A percentile compares a stretch with the other conserved stretches of the same genome.
These are phyloP conservation scores for Halyomorpha halys DNA, from an alignment of 1,140 invertebrate genomes.

Conservation along the genomic window DNA sequence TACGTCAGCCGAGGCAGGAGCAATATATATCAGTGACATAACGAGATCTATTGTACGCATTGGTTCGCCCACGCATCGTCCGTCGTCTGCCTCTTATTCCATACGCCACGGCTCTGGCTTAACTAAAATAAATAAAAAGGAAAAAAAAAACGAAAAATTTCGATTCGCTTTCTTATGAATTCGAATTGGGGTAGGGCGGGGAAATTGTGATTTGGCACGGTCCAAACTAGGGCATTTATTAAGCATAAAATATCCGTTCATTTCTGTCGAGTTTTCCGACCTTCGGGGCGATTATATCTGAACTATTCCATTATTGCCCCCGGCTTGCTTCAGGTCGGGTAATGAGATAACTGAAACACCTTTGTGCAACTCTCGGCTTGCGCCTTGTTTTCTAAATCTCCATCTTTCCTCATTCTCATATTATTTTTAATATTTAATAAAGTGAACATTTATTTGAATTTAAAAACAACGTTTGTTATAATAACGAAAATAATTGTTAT, in stretches of 20 bases:
- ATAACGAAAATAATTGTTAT: too few relatives aligned
- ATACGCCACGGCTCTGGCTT: too few relatives aligned
- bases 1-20: too few relatives aligned
- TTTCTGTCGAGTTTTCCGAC: conserved; percentile 9
- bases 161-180: conserved; percentile 7
- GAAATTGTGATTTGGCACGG: not conserved
- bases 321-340: not conserved
- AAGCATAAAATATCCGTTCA: conserved; percentile 9
- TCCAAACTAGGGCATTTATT: conserved; percentile 9
- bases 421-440: not conserved
- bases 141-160: not conserved
- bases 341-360: too few relatives aligned
- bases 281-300: not conserved
- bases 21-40: too few relatives aligned
- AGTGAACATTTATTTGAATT: not conserved
- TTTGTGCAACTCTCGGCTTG: too few relatives aligned
- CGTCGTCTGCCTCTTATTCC: too few relatives aligned
- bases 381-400: not conserved
- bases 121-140: too few relatives aligned
- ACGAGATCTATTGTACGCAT: too few relatives aligned
- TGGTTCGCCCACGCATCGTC: too few relatives aligned
- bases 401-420: not conserved
- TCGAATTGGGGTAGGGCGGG: conserved; percentile 1
- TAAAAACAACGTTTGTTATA: too few relatives aligned
- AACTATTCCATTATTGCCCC: not conserved